A percentile compares a stretch with the other conserved stretches of the same genome.
Conservation (phyloP, 1,140 invertebrate species). For the Drosophila obscura region DNA sequence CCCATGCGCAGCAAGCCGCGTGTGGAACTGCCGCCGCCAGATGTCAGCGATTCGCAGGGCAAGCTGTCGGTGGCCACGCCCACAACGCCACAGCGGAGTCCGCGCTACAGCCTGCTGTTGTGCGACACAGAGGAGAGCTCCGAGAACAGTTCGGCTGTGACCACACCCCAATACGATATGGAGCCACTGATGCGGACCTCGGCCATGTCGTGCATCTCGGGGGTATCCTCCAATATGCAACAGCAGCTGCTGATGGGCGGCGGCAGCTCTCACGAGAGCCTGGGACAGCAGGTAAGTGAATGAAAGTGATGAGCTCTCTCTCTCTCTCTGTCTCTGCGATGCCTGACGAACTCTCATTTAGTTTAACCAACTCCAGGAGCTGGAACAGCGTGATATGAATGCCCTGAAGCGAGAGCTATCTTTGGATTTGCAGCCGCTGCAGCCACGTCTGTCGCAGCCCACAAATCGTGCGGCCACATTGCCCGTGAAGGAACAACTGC, state of each 20-base stretch:
- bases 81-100: slow-evolving; percentile 75
- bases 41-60: slow-evolving; percentile 22
- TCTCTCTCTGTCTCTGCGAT: too few relatives aligned
- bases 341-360: slow-evolving; percentile 4
- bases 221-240: slow-evolving; percentile 72
- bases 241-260: slow-evolving; percentile 72
- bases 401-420: slow-evolving; percentile 79
- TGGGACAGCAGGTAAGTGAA: slow-evolving; percentile 69
- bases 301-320: too few relatives aligned
- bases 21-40: slow-evolving; percentile 21
- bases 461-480: slow-evolving; percentile 56
- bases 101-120: slow-evolving; percentile 77
- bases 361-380: slow-evolving; percentile 61
- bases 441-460: slow-evolving; percentile 51
- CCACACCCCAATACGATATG: slow-evolving; percentile 81
- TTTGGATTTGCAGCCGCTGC: slow-evolving; percentile 68
- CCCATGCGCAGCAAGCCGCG: slow-evolving; percentile 28
- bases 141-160: slow-evolving; percentile 80
- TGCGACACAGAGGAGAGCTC: slow-evolving; percentile 74
- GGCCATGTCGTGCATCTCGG: slow-evolving; percentile 72
- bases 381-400: slow-evolving; percentile 77
- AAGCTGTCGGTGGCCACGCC: slow-evolving; percentile 75
- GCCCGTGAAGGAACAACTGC: slow-evolving; percentile 62
- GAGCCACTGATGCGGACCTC: slow-evolving; percentile 77
- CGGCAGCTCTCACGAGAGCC: slow-evolving; percentile 74